phyloP scores from a whole-genome alignment of 2,797 vertebrate species.

The Schizothorax lantsangensis region DNA sequence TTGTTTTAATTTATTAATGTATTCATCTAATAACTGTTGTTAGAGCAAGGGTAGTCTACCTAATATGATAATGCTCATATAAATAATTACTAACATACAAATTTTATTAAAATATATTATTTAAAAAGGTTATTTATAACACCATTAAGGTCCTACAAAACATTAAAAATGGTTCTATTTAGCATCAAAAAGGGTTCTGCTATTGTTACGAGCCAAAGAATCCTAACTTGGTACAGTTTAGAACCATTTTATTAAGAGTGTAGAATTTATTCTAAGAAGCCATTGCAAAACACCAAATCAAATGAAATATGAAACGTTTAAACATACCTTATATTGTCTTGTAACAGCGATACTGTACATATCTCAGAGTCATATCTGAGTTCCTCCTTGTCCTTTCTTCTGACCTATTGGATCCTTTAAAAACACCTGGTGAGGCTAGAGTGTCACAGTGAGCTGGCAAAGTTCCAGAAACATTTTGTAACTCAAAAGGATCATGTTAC shows the following conservation, averaged over 20 bases:
- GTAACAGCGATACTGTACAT: neutral
- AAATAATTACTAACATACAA: too few relatives aligned
- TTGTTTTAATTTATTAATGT: too few relatives aligned
- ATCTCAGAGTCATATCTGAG: neutral
- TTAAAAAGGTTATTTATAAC: too few relatives aligned
- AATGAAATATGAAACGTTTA: neutral
- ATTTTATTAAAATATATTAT: too few relatives aligned
- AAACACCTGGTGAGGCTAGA: neutral
- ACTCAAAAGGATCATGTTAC: neutral
- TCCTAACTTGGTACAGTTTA: neutral
- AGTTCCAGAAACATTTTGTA: neutral
- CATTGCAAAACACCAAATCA: neutral
- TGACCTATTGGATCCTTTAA: neutral
- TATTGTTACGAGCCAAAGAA: neutral
- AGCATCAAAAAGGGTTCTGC: neutral
- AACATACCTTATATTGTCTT: constrained; percentile 28
- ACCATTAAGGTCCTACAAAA: too few relatives aligned
- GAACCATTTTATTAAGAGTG: neutral
- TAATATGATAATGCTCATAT: too few relatives aligned
- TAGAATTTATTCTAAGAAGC: neutral
- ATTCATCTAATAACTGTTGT: neutral
- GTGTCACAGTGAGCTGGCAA: neutral
- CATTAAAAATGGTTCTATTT: too few relatives aligned
- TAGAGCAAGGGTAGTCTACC: too few relatives aligned
- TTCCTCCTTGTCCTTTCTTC: constrained; percentile 4